Percentiles rank a stretch among this genome's conserved stretches.
Conservation (phyloP, 2,113 vertebrate species). For the Thunnus thynnus region DNA sequence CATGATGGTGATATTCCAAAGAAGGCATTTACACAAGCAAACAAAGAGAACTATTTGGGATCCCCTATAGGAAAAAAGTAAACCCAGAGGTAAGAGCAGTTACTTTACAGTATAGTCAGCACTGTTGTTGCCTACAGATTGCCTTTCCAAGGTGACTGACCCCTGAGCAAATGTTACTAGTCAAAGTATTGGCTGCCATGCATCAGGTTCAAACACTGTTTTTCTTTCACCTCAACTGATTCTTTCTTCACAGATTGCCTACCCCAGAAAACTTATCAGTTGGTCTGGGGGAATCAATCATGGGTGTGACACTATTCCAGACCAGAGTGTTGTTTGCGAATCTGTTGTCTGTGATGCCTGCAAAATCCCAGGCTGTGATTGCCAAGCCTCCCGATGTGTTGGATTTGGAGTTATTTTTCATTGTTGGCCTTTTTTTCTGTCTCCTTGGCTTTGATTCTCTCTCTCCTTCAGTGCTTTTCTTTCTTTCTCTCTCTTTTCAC, state of each 20-base stretch:
- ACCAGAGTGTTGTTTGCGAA: constrained; percentile 76
- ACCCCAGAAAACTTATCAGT: constrained; percentile 80
- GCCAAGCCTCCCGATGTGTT: constrained; percentile 76
- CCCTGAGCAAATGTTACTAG: constrained; percentile 74
- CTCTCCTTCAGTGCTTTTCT: constrained; percentile 3
- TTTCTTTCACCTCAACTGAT: constrained; percentile 71
- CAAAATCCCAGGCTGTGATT: constrained; percentile 76
- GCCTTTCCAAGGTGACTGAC: constrained; percentile 76
- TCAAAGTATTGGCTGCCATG: constrained; percentile 73
- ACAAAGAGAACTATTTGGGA: constrained; percentile 37
- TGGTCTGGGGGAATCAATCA: constrained; percentile 80
- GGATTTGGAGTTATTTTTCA: constrained; percentile 80
- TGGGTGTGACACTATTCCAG: constrained; percentile 69
- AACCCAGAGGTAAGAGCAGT: constrained; percentile 47
- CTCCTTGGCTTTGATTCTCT: constrained; percentile 54
- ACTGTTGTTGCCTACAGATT: constrained; percentile 68
- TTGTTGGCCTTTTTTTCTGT: constrained; percentile 61
- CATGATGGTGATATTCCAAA: constrained; percentile 45
- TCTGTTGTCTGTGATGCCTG: constrained; percentile 79
- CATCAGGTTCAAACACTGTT: constrained; percentile 74
- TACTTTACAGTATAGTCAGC: constrained; percentile 71
- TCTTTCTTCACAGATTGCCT: constrained; percentile 78
- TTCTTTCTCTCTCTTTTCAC: constrained; percentile 22
- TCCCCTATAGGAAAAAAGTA: constrained; percentile 23
- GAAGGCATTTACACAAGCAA: constrained; percentile 22